Base-by-base conservation (phyloP, 2,113 vertebrate genomes). In the Notiomystis cincta region DNA sequence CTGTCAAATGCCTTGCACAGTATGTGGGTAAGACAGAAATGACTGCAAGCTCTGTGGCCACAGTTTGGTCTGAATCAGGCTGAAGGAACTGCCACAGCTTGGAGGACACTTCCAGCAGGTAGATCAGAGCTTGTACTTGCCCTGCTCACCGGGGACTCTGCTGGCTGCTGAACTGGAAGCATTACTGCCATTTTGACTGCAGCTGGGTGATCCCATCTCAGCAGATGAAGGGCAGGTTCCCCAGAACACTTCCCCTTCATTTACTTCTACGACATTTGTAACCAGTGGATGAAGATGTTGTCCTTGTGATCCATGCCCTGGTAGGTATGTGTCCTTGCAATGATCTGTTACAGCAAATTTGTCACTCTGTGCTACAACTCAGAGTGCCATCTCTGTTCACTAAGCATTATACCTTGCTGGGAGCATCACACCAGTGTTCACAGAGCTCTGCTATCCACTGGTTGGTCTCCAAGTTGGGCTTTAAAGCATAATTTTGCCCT, bases 131-230 rank as follows among this genome's bases (percentile, higher is more conserved):
- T 75, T 1, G 3, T 71, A 60, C 48, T 44, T 64, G 15, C 30
- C 9, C 15, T 65, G 21, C 30, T 69, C 14, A 31, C 10, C 0
- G 0, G 1, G 7, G 25, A 8, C 5, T 79, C 30, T 89, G 24
- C 20, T 3, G 4, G 7, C 15, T 69, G 57, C 45, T 38, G 53
- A 50, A 27, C 23, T 67, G 77, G 48, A 82, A 71, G 5, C 9
- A 25, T 44, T 66, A 45, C 15, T 70, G 42, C 61, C 66, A 15
- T 47, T 95, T 82, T 33, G 19, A 15, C 53, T 79, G 45, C 48
- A 69, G 45, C 24, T 87, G 24, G 25, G 17, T 33, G 54, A 76
- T 40, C 10, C 31, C 27, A 33, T 14, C 61, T 67, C 37, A 75
- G 33, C 7, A 37, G 31, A 21, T n/a, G 10, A 35, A 89, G 53